Evolutionary conservation across 53 echinoderm and acorn worm genomes (phyloP), one percentile per base, ranked within the genome.

Genomic region (Mesocentrotus franciscanus): DNA sequence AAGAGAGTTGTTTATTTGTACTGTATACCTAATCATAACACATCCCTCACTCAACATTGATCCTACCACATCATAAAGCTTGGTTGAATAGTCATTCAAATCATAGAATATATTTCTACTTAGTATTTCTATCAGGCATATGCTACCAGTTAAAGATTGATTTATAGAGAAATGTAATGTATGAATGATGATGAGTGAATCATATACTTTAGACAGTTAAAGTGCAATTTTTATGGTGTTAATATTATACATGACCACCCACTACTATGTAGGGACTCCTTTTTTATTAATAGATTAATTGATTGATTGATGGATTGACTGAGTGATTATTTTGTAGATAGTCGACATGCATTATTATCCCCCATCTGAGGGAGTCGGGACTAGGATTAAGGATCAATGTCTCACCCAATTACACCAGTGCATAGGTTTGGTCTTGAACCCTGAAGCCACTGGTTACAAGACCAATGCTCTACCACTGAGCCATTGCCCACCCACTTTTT

Each of bases 1-100:
- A 91, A 64, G 39, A 20, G 35, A 35, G 64, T 61, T 91, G 91
- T 91, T 91, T 91, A 35, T 91, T 91, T 91, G 91, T 66, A 66
- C 66, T 64, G 16, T 14, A 91, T 64, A 90, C 32, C 90, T 35
- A 60, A 91, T 91, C 18, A 91, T 91, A 91, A 91, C 24, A 66
- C 20, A 18, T 66, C 35, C 66, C 35, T 91, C 91, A 7, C 20
- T 39, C 81, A 81, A 81, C 81, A 13, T 42, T 81, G 18, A 42
- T 36, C 22, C 18, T 66, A 30, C 90, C 32, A 17, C 90, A 22
- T 56, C 85, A 87, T 58, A 87, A 87, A 87, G 87, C 58, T 87
- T 9, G 9, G 22, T 30, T 20, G 1, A 58, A 57, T 56, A 24
- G 56, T 85, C 75, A 75, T 39, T 49, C 84, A 49, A 42, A 49